Base-by-base conservation (phyloP, 2,888 invertebrate species). In the Furcula furcula region DNA sequence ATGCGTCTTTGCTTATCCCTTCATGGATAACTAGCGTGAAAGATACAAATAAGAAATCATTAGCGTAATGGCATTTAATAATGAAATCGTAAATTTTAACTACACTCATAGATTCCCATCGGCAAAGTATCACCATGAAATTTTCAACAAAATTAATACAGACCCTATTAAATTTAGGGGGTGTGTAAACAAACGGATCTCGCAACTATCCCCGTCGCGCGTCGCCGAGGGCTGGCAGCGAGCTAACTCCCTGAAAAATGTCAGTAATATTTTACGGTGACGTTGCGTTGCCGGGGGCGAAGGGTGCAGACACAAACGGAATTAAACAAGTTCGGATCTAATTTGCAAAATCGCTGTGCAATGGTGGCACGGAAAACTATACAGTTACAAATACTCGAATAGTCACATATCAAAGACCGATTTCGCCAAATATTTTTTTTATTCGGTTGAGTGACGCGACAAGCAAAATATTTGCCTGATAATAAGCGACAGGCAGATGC, bases 191-290 rank as follows among this genome's bases (percentile, higher is more conserved):
- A 57, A 50, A 53, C 50, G 29, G 46, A 50, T 53, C 50, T 50
- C 47, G 55, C 63, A 72, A 70, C 74, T 72, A 73, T 68, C 65
- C 63, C 58, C 55, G n/a, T n/a, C n/a, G n/a, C n/a, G n/a, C 53
- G 48, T 46, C 38, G 29, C 40, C 36, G 40, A 25, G 36, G 36
- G 36, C 40, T 36, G 36, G 39, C 38, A 37, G 47, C 52, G 43
- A 49, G 51, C 44, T 55, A 66, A 74, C 60, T 65, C 76, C 64
- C 64, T 79, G 79, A 80, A 75, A 77, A 76, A 81, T 81, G 73
- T 65, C 66, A 57, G 60, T 66, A 51, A 80, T 81, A 79, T 77
- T 73, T 81, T 67, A 82, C 57, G 41, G 47, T 38, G 65, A 64
- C 65, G 51, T 48, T 53, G 49, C 47, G 41, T 52, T 55, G 55